A percentile compares a stretch with the other conserved stretches of the same genome.
Conservation (phyloP, 2,888 invertebrate species). For the Acronicta psi region DNA sequence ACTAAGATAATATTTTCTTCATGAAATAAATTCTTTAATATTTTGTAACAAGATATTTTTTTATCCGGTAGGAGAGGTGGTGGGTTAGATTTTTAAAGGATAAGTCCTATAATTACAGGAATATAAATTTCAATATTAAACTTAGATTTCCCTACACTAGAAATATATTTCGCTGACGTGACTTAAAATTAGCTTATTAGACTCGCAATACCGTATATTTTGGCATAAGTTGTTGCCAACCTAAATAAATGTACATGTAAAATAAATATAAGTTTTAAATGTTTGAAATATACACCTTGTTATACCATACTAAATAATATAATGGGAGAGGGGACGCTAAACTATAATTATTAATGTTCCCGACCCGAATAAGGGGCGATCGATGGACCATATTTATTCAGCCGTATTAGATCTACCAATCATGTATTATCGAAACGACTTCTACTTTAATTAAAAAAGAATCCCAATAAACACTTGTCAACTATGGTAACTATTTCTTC, state of each 20-base stretch:
- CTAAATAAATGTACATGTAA: conserved; percentile 17
- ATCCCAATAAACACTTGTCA: neutral
- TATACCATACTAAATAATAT: conserved; percentile 23
- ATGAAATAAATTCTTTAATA: conserved; percentile 62
- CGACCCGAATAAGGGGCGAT: conserved; percentile 3
- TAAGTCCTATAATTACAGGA: conserved; percentile 25
- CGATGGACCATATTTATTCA: neutral
- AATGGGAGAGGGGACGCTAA: conserved; percentile 35
- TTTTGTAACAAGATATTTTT: conserved; percentile 66
- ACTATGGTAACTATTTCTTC: conserved; percentile 23
- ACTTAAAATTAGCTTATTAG: conserved; percentile 13
- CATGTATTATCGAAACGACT: neutral
- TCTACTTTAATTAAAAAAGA: neutral
- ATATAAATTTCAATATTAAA: conserved; percentile 27
- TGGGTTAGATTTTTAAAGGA: conserved; percentile 64
- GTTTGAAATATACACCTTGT: conserved; percentile 39
- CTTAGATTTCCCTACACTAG: conserved; percentile 29
- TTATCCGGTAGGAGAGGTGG: conserved; percentile 77
- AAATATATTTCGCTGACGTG: conserved; percentile 10
- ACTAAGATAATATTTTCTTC: conserved; percentile 45
- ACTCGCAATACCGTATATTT: conserved; percentile 12
- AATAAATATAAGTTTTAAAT: conserved; percentile 25
- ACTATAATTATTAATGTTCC: conserved; percentile 1
- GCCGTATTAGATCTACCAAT: neutral
- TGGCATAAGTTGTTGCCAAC: conserved; percentile 13